Percentiles rank a stretch among this genome's conserved stretches.
phyloP scores from a whole-genome alignment of 2,113 vertebrate species.

The Apteryx owenii region DNA sequence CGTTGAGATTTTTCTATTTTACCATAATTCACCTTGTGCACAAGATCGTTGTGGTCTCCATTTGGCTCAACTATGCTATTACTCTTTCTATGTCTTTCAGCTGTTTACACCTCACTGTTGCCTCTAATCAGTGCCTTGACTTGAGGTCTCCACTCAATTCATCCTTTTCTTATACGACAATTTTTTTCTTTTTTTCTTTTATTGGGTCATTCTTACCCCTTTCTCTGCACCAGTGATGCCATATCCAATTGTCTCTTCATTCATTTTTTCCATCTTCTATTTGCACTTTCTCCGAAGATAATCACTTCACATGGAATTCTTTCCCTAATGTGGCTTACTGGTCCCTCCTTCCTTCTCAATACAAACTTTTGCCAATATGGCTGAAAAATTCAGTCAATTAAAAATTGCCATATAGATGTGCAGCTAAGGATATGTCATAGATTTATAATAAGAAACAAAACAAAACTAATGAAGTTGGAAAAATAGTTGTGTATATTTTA shows the following conservation, averaged over 20 bases:
- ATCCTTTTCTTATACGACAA: not conserved
- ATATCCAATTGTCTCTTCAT: not conserved
- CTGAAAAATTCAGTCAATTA: not conserved
- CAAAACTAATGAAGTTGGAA: not conserved
- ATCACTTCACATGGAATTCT: not conserved
- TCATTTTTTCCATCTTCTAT: not conserved
- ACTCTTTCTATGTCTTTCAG: not conserved
- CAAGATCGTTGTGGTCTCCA: not conserved
- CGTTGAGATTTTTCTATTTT: not conserved
- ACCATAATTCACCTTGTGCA: not conserved
- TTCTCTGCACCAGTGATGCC: not conserved
- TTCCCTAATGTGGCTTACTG: not conserved
- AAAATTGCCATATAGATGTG: not conserved
- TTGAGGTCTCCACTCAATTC: not conserved
- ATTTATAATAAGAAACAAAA: not conserved
- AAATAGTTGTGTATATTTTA: rapidly evolving
- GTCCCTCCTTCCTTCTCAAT: not conserved
- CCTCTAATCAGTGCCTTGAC: conserved; percentile 29
- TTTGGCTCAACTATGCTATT: not conserved
- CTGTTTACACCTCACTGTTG: conserved; percentile 1
- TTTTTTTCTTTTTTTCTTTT: not conserved
- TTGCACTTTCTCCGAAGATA: not conserved
- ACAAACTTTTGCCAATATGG: not conserved
- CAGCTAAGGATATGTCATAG: not conserved
- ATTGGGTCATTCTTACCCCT: rapidly evolving